Conservation (phyloP, 2,113 vertebrate species). For the Hyperopisus bebe region DNA sequence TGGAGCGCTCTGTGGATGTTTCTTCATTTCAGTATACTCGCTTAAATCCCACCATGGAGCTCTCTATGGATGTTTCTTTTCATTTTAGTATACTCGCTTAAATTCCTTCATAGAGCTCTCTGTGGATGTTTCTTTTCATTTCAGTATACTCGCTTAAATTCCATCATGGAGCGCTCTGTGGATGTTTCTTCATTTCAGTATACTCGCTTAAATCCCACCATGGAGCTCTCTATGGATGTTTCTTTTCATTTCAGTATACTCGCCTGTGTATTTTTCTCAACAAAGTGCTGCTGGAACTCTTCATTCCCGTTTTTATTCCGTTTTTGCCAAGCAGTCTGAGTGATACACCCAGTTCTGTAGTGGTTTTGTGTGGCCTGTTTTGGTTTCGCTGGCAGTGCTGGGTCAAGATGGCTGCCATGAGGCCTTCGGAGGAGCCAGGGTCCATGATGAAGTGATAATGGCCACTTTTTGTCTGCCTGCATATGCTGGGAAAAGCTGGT, state of each 20-base stretch:
- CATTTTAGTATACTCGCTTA: neutral
- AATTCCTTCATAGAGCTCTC: too few species aligned
- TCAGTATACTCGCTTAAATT: too few species aligned
- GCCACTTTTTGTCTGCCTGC: neutral
- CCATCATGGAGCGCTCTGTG: neutral
- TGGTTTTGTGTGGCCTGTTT: neutral
- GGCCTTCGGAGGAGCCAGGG: neutral
- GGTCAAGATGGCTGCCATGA: neutral
- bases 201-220: neutral
- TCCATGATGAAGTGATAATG: slow-evolving; percentile 15
- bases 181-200: too few species aligned
- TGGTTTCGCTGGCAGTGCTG: neutral
- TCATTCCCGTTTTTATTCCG: neutral
- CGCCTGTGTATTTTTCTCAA: neutral
- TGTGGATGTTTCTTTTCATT: too few species aligned
- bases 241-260: neutral
- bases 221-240: neutral
- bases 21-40: too few species aligned
- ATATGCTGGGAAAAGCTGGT: neutral
- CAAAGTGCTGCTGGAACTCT: neutral
- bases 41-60: neutral
- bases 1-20: too few species aligned
- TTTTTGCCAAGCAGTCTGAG: neutral
- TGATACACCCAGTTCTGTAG: neutral
- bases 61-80: neutral